Evolutionary conservation across 2,113 vertebrate genomes (phyloP).

Genomic region (Indicator maculatus): DNA sequence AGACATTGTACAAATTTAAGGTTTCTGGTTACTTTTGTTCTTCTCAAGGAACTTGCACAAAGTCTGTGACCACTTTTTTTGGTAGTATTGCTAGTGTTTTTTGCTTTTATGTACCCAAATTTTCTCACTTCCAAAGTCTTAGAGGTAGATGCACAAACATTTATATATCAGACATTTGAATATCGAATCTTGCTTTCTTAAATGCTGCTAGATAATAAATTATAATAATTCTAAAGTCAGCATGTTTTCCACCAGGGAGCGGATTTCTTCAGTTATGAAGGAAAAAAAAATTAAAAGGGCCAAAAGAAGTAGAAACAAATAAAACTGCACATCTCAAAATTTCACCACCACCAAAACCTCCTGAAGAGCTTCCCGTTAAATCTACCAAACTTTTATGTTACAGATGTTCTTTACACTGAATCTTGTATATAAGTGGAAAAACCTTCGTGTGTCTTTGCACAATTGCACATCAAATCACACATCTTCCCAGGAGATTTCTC

Average conservation of each 20-base stretch:
- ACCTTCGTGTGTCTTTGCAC: not conserved
- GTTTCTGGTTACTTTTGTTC: not conserved
- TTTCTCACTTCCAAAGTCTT: not conserved
- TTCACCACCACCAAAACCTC: not conserved
- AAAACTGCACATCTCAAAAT: fast-evolving
- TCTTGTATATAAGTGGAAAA: not conserved
- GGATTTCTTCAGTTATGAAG: not conserved
- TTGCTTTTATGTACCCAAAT: not conserved
- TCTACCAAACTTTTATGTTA: not conserved
- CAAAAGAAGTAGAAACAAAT: not conserved
- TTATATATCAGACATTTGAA: not conserved
- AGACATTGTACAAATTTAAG: not conserved
- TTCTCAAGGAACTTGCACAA: not conserved
- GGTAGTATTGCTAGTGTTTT: not conserved
- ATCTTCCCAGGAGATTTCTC: not conserved
- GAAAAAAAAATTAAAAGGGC: not conserved
- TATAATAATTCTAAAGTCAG: not conserved
- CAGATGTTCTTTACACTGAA: not conserved
- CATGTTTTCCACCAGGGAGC: not conserved
- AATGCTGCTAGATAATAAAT: not conserved
- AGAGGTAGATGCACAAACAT: not conserved
- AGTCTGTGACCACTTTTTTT: not conserved
- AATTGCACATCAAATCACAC: not conserved
- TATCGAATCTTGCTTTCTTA: not conserved
- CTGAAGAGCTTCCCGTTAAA: not conserved